phyloP scores from a whole-genome alignment of 2,113 vertebrate genomes.

The Neolamprologus kungweensis region DNA sequence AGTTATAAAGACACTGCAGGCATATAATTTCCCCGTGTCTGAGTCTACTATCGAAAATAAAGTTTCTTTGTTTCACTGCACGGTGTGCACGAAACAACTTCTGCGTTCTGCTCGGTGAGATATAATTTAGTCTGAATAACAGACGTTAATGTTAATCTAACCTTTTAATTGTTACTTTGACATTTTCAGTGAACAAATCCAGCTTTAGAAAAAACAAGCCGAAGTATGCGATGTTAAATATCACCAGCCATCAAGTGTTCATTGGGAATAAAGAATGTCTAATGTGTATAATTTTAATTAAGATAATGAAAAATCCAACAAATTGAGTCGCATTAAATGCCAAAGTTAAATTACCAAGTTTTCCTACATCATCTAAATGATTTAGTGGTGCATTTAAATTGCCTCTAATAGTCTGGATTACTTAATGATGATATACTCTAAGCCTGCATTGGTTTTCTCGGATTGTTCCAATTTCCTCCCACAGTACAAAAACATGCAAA shows the following conservation, averaged over 20 bases:
- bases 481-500: not conserved
- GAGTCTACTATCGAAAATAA: not conserved
- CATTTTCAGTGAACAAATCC: not conserved
- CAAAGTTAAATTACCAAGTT: not conserved
- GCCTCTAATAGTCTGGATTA: not conserved
- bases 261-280: not conserved
- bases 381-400: not conserved
- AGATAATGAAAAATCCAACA: not conserved
- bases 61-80: not conserved
- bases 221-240: not conserved
- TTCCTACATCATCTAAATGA: not conserved
- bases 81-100: not conserved
- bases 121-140: not conserved
- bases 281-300: not conserved
- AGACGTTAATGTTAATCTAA: not conserved
- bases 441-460: not conserved
- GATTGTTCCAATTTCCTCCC: not conserved
- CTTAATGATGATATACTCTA: not conserved
- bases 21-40: not conserved
- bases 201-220: not conserved
- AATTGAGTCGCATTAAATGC: not conserved
- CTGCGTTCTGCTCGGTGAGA: not conserved
- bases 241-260: not conserved
- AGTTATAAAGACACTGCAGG: slow-evolving; percentile 10
- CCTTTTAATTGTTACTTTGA: not conserved